Evolutionary conservation across 2,113 vertebrate genomes (phyloP), one percentile per base, ranked within the genome.

Genomic region (Cariama cristata): DNA sequence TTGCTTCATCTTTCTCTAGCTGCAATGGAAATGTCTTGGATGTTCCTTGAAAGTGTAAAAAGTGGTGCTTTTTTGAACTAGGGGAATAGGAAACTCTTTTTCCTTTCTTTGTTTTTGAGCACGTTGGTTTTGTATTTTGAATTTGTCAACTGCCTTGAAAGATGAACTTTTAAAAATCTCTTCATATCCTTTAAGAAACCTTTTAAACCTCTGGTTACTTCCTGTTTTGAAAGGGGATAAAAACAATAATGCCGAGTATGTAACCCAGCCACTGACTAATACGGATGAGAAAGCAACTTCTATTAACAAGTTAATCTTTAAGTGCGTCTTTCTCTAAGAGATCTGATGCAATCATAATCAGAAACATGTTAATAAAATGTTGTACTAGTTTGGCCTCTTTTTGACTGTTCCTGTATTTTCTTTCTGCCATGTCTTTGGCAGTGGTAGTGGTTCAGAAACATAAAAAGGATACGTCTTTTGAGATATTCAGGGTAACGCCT

Each of bases 1-100:
- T 95, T 96, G 66, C 96, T 97, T 96, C 93, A 72, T 77, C 95
- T 97, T 95, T 97, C 93, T 90, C 73, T 87, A 94, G 93, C 85
- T 95, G 77, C 83, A 79, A 95, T 91, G 87, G 77, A 95, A 94
- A 91, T 97, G 86, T 89, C 93, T 95, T 93, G 68, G 95, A 90
- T 97, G 33, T 85, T 96, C 59, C 84, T 87, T 84, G 33, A 72
- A 93, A 81, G 60, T 88, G 12, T 88, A 63, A 93, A 59, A 95
- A 87, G 40, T 74, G 50, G 32, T 87, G 33, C 12, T 79, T 91
- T 84, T 90, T 85, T 59, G 1, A 84, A 75, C 18, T 32, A 91
- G 69, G 49, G 23, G 22, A 92, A 24, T 68, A 27, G 5, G 66
- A 87, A 90, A 14, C 52, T 80, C 47, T 75, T 93, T 82, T 75